Evolutionary conservation across 1,140 invertebrate species (phyloP), one percentile per base, ranked within the genome.

Genomic region (Chlorops oryzae): DNA sequence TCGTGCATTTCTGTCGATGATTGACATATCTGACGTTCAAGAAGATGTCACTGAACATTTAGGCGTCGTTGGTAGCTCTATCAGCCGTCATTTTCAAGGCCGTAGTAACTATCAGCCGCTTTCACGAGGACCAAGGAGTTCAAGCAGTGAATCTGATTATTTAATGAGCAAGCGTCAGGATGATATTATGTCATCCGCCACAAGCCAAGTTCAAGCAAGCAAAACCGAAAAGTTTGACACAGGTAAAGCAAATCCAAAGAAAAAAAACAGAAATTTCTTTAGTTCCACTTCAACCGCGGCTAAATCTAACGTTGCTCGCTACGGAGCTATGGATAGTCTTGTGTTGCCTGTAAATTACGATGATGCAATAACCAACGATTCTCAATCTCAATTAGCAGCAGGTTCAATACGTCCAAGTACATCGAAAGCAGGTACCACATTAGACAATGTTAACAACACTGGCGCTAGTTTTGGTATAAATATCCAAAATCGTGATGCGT

Each of bases 1-100:
- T 43, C 78, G 77, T 10, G 80, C 81, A 0, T 83, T 83, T 62
- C 60, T 82, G 50, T 85, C 88, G 13, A 96, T 96, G 89, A 92
- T 90, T 85, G 92, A 97, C 72, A 82, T 97, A 6, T 92, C 90
- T 0, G 94, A 97, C 74, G 90, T 97, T 20, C 87, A 87, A 39
- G 82, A 85, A 52, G 92, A 97, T 70, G 86, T 97, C 27, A 83
- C 88, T 45, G 92, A 97, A 64, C 92, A 97, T 70, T 80, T 96
- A 44, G 86, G 87, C 9, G 88, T 93, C 48, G 87, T 96, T 23
- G 81, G 87, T 56, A 86, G 84, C 51, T 85, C 85, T 3, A 76
- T 87, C 48, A 87, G 84, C 62, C 76, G 86, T 43, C 74, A 83
- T 49, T 80, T 88, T 52, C 78, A 85, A 49, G 85, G 85, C 32